phyloP scores from a whole-genome alignment of 2,797 vertebrate genomes.

The Microctenopoma lineatum region DNA sequence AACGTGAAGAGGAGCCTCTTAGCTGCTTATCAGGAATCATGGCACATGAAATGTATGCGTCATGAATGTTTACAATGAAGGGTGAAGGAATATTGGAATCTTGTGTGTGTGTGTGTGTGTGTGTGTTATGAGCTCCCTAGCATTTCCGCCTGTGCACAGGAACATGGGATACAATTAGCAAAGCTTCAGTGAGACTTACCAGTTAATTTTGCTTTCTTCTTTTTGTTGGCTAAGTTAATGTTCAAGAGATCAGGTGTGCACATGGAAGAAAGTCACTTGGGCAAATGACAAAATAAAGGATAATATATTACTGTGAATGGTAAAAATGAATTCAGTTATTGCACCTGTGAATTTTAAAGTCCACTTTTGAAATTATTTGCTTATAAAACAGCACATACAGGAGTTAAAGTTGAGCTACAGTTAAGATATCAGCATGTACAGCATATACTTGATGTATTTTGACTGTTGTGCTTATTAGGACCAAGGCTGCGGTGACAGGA shows the following conservation, averaged over 20 bases:
- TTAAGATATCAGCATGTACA: no score
- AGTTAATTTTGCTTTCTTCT: constrained; percentile 50
- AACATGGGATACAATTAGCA: constrained; percentile 73
- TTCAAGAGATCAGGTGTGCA: constrained; percentile 53
- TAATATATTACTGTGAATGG: constrained; percentile 40
- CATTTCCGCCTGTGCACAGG: constrained; percentile 58
- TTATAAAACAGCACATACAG: neutral
- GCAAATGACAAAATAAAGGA: constrained; percentile 38
- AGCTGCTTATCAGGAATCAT: constrained; percentile 57
- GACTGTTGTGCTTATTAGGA: no score
- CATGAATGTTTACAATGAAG: constrained; percentile 65
- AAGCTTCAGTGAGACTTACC: constrained; percentile 57
- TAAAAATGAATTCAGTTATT: constrained; percentile 16
- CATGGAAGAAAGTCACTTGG: constrained; percentile 45
- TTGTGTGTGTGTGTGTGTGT: no score
- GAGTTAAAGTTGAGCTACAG: no score
- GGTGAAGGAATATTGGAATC: constrained; percentile 51
- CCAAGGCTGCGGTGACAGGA: no score
- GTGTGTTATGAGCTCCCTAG: constrained; percentile 61
- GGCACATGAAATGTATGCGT: constrained; percentile 48
- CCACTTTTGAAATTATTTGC: neutral
- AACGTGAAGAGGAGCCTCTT: constrained; percentile 30
- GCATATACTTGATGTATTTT: no score
- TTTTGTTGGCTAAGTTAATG: constrained; percentile 51
- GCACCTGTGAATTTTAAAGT: constrained; percentile 6